phyloP scores from a whole-genome alignment of 2,797 vertebrate species.

The Leptoclinus maculatus region DNA sequence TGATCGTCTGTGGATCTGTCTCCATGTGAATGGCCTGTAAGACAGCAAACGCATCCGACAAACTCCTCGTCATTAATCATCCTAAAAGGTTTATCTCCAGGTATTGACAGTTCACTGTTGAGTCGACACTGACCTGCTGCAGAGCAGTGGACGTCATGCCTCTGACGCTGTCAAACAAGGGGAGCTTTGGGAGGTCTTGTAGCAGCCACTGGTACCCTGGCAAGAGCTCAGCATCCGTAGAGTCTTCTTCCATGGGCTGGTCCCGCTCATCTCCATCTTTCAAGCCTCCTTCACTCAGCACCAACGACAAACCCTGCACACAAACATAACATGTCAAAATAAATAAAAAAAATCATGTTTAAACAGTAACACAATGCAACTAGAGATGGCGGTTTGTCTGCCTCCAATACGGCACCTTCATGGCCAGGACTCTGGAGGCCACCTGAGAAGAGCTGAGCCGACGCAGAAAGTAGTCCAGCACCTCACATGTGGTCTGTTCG shows the following conservation, averaged over 20 bases:
- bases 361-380: background rate
- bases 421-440: conserved; percentile 94
- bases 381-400: accelerated
- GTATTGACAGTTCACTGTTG: background rate
- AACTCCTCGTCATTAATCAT: background rate
- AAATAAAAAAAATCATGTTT: background rate
- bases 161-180: conserved; percentile 93
- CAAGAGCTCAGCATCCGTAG: conserved; percentile 87
- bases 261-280: conserved; percentile 94
- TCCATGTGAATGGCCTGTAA: conserved; percentile 97
- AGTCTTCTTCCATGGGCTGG: conserved; percentile 94
- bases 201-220: conserved; percentile 96
- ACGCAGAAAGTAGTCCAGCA: conserved; percentile 97
- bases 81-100: background rate
- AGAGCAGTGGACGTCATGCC: conserved; percentile 92
- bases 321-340: background rate
- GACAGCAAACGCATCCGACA: background rate
- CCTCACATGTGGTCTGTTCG: conserved; percentile 97
- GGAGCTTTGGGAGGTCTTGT: conserved; percentile 93
- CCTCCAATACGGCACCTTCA: conserved; percentile 87
- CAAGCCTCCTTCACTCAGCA: conserved; percentile 91
- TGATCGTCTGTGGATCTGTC: conserved; percentile 96
- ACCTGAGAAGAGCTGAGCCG: conserved; percentile 97
- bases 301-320: conserved; percentile 92
- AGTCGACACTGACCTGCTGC: conserved; percentile 89